These are phyloP conservation scores for Neria commutata DNA, from an alignment of 2,888 invertebrate species.

Conservation along the genomic window DNA sequence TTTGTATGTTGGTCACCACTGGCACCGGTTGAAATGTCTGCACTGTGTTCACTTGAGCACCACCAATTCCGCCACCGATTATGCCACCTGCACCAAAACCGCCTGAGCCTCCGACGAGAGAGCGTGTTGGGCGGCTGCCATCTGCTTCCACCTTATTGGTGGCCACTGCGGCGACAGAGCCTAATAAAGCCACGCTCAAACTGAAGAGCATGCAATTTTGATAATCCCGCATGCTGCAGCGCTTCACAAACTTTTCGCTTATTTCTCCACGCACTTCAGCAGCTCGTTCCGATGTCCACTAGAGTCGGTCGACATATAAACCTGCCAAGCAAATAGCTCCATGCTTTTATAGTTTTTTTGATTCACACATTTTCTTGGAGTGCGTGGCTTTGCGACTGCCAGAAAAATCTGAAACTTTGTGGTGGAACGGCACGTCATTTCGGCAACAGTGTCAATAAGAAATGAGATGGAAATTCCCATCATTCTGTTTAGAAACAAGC, in stretches of 20 bases:
- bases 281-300: no score
- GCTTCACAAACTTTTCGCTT: neutral
- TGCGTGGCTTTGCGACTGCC: no score
- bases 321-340: neutral
- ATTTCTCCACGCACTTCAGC: no score
- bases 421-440: slow-evolving; percentile 2
- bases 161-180: slow-evolving; percentile 15
- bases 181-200: slow-evolving; percentile 14
- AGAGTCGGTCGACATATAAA: neutral
- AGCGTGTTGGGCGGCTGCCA: slow-evolving; percentile 1
- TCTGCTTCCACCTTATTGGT: neutral
- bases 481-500: slow-evolving; percentile 25
- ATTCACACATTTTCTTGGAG: no score
- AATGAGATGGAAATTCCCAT: neutral
- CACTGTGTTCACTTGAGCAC: neutral
- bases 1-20: slow-evolving; percentile 26
- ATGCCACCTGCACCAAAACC: slow-evolving; percentile 19
- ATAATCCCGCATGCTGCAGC: neutral
- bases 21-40: no score
- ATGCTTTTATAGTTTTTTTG: neutral
- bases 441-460: neutral
- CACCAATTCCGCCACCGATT: neutral
- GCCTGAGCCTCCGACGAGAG: slow-evolving; percentile 18
- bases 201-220: slow-evolving; percentile 18
- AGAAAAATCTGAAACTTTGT: no score